A percentile compares a stretch with the other conserved stretches of the same genome.
phyloP scores from a whole-genome alignment of 2,797 vertebrate genomes.

The Dipus sagitta region DNA sequence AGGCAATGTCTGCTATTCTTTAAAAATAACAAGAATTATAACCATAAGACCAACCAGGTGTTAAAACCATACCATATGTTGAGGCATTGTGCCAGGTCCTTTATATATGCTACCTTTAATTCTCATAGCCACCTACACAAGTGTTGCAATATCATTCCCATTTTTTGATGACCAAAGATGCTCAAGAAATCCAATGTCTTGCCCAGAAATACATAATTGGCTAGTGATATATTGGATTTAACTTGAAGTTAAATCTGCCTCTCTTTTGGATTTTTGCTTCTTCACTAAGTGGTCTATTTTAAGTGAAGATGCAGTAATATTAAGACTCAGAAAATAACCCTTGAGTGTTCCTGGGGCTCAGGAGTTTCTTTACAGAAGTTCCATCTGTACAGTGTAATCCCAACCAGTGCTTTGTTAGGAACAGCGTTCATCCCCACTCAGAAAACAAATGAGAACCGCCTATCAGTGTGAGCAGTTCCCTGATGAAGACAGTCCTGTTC shows the following conservation, averaged over 20 bases:
- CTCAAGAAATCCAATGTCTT: conserved; percentile 7
- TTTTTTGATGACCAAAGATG: background rate
- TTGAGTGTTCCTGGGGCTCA: background rate
- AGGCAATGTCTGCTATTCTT: background rate
- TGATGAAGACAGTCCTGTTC: background rate
- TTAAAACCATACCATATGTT: background rate
- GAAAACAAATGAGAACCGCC: background rate
- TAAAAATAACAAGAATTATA: conserved; percentile 28
- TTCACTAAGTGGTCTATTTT: background rate
- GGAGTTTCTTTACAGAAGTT: background rate
- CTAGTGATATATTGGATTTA: background rate
- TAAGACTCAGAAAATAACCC: conserved; percentile 17
- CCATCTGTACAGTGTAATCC: background rate
- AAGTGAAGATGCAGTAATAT: background rate
- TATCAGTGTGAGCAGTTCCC: background rate
- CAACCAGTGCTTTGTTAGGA: background rate
- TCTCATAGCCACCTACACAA: background rate
- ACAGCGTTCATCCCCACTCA: background rate
- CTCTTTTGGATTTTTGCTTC: background rate
- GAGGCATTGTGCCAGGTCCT: background rate
- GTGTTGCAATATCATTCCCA: background rate
- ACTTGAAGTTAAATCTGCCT: conserved; percentile 8
- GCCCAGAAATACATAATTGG: background rate
- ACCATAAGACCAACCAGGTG: background rate
- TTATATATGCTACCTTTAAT: conserved; percentile 12